A percentile compares a stretch with the other conserved stretches of the same genome.
These are phyloP conservation scores for Pseudochromis fuscus DNA, from an alignment of 2,797 vertebrate species.

Conservation along the genomic window DNA sequence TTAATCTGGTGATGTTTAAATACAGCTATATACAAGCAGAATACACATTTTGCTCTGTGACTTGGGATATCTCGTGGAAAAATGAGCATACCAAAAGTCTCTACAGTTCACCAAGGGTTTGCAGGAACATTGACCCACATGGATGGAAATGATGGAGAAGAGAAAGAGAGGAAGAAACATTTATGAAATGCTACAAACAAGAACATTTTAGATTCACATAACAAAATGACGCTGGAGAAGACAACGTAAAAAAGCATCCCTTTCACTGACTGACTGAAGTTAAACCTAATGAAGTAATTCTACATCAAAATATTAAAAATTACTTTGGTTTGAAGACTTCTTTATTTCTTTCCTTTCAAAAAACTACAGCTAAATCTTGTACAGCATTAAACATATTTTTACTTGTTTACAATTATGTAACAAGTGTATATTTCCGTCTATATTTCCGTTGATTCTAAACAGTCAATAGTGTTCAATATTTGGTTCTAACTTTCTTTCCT, in stretches of 20 bases:
- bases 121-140: conserved; percentile 92
- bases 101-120: conserved; percentile 93
- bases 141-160: conserved; percentile 89
- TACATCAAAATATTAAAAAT: background rate
- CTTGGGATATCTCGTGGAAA: conserved; percentile 87
- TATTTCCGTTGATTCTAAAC: background rate
- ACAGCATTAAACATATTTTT: background rate
- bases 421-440: background rate
- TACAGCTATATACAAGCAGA: background rate
- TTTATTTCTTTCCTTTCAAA: background rate
- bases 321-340: background rate
- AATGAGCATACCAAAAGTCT: conserved; percentile 94
- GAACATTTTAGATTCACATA: conserved; percentile 70
- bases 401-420: background rate
- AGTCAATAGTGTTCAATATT: background rate
- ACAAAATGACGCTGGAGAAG: conserved; percentile 62
- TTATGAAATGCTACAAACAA: conserved; percentile 79
- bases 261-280: background rate
- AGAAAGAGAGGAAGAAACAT: conserved; percentile 84
- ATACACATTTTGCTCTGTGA: conserved; percentile 79
- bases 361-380: background rate
- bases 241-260: conserved; percentile 39
- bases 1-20: background rate
- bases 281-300: background rate
- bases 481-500: conserved; percentile 10